These are phyloP conservation scores for Pimpla rufipes DNA, from an alignment of 2,888 invertebrate genomes.

Conservation along the genomic window DNA sequence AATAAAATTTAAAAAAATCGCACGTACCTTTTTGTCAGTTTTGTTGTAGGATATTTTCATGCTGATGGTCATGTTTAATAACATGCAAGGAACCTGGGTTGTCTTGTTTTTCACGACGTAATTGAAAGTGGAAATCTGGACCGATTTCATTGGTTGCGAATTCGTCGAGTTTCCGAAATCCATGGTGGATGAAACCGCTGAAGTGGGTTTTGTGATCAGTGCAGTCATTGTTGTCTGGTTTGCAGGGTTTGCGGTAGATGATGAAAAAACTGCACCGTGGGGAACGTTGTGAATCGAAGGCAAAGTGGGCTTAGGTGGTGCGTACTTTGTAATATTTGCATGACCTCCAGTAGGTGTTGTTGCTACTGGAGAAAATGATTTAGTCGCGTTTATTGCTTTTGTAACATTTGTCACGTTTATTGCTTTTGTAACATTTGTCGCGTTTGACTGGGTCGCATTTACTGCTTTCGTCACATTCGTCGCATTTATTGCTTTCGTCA, in stretches of 20 bases:
- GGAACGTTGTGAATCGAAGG: background rate
- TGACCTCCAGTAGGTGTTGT: background rate
- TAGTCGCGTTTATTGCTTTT: background rate
- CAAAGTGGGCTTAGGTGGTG: background rate
- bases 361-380: background rate
- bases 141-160: background rate
- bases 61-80: conserved; percentile 69
- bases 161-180: background rate
- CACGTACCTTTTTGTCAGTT: conserved; percentile 63
- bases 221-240: background rate
- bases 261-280: background rate
- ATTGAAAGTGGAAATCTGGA: conserved; percentile 48
- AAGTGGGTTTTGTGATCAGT: background rate
- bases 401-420: no score
- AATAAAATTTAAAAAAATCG: background rate
- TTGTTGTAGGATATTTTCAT: conserved; percentile 66
- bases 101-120: conserved; percentile 62
- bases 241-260: background rate
- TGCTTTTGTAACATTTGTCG: no score
- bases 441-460: no score
- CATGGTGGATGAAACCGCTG: background rate
- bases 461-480: no score
- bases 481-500: no score
- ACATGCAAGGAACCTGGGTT: conserved; percentile 66
- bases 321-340: background rate